phyloP scores from a whole-genome alignment of 2,797 vertebrate genomes.

The Sebastes reedi region DNA sequence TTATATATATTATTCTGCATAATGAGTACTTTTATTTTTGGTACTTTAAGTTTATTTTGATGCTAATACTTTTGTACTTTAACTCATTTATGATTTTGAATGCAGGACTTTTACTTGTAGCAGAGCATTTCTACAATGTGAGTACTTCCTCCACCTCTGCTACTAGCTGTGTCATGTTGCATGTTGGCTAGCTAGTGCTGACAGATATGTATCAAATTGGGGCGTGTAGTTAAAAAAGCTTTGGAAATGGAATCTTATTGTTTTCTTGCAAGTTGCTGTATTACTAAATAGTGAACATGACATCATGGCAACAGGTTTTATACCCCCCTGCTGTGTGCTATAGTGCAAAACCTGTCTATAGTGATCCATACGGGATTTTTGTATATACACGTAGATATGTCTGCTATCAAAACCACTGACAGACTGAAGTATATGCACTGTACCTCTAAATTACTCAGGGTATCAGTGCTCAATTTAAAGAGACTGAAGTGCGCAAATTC shows the following conservation, averaged over 20 bases:
- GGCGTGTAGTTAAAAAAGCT: not conserved
- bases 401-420: not conserved
- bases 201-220: not conserved
- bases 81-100: too few relatives aligned
- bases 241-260: not conserved
- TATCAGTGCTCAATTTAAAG: not conserved
- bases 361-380: not conserved
- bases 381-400: not conserved
- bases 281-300: not conserved
- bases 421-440: not conserved
- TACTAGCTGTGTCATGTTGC: not conserved
- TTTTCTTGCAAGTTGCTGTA: not conserved
- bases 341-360: not conserved
- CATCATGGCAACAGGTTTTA: not conserved
- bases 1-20: too few relatives aligned
- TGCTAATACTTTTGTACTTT: too few relatives aligned
- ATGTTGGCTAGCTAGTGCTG: not conserved
- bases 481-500: slow-evolving; percentile 14
- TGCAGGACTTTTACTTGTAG: too few relatives aligned
- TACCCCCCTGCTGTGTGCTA: not conserved
- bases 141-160: too few relatives aligned
- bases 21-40: too few relatives aligned
- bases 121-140: too few relatives aligned
- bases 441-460: not conserved
- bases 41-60: too few relatives aligned